Percentiles rank a stretch among this genome's conserved stretches.
phyloP scores from a whole-genome alignment of 2,113 vertebrate species.

The Osmerus eperlanus region DNA sequence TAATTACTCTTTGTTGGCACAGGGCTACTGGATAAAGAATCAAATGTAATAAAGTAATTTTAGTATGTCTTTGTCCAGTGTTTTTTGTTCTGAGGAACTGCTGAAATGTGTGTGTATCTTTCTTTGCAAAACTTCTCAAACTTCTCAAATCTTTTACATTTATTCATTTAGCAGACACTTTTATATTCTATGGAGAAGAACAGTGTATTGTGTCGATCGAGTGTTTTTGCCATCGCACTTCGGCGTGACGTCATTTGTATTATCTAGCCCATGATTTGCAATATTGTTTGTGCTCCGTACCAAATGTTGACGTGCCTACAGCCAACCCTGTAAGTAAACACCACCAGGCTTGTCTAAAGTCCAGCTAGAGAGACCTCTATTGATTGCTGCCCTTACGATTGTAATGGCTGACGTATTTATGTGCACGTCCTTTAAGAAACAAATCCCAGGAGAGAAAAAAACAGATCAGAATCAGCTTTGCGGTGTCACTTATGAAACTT shows the following conservation, averaged over 20 bases:
- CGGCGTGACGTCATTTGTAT: too few species aligned
- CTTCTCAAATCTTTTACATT: not conserved
- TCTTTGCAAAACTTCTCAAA: not conserved
- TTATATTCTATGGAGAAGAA: not conserved
- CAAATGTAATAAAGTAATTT: slow-evolving; percentile 99
- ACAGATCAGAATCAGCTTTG: too few species aligned
- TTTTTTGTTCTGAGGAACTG: slow-evolving; percentile 18
- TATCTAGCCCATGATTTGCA: too few species aligned
- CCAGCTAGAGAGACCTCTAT: not conserved
- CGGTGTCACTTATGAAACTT: too few species aligned
- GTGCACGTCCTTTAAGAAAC: not conserved
- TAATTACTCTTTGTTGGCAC: slow-evolving; percentile 97
- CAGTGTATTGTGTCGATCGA: too few species aligned
- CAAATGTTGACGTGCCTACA: too few species aligned
- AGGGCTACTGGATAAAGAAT: slow-evolving; percentile 96
- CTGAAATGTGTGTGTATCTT: not conserved
- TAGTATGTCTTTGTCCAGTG: slow-evolving; percentile 77
- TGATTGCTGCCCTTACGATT: not conserved
- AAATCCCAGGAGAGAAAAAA: too few species aligned
- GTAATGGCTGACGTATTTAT: not conserved
- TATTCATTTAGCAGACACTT: not conserved
- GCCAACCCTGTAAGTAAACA: too few species aligned
- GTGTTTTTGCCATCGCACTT: too few species aligned
- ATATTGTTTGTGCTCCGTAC: not conserved
- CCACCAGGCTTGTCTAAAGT: not conserved